These are phyloP conservation scores for Mactromeris polynyma DNA, from an alignment of 2,888 invertebrate genomes.

Conservation along the genomic window DNA sequence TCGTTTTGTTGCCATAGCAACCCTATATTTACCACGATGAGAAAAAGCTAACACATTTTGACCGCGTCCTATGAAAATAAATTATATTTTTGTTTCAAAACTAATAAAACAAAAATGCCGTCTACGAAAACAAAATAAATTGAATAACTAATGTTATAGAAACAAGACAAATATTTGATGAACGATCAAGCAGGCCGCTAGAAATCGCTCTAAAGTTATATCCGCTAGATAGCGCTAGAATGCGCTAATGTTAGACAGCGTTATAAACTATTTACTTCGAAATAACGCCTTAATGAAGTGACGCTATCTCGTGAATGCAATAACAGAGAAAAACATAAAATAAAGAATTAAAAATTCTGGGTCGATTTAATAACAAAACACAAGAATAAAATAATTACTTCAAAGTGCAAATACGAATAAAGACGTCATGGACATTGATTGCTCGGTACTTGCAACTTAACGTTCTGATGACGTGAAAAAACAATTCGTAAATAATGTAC, in stretches of 20 bases:
- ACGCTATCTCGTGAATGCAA: neutral
- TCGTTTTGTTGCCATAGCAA: neutral
- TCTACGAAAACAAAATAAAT: neutral
- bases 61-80: neutral
- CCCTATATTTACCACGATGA: neutral
- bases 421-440: neutral
- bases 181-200: neutral
- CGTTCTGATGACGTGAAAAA: too few species aligned
- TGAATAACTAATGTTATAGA: neutral
- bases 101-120: constrained; percentile 4
- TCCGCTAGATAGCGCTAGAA: neutral
- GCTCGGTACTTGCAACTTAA: neutral
- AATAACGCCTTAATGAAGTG: neutral
- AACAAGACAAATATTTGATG: neutral
- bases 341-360: neutral
- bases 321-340: neutral
- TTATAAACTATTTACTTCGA: too few species aligned
- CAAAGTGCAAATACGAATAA: neutral
- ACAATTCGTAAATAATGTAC: too few species aligned
- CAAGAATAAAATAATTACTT: neutral
- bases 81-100: constrained; percentile 12
- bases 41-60: neutral
- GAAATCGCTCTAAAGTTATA: neutral
- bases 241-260: too few species aligned
- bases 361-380: neutral